Conservation (phyloP, 1,140 invertebrate species). For the Drosophila pandora region DNA sequence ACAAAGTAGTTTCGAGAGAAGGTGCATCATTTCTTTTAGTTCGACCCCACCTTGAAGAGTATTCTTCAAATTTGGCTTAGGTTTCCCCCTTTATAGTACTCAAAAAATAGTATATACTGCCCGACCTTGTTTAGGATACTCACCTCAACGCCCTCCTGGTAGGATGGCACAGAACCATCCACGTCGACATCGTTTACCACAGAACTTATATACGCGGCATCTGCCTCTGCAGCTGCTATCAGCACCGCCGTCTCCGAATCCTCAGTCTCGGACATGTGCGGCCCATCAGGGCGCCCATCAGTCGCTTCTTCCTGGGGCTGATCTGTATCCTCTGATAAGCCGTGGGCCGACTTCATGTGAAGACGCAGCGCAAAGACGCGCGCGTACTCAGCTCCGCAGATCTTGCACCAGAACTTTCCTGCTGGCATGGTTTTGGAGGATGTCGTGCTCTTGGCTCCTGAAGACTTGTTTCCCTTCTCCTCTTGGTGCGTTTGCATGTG, state of each 20-base stretch:
- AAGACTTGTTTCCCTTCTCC: background rate
- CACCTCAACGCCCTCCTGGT: slow-evolving; percentile 47
- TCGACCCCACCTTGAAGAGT: too few relatives aligned
- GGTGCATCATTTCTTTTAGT: too few relatives aligned
- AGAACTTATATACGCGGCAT: slow-evolving; percentile 51
- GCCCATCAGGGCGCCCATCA: background rate
- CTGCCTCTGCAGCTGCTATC: slow-evolving; percentile 62
- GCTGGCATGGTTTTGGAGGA: slow-evolving; percentile 75
- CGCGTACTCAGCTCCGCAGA: slow-evolving; percentile 90
- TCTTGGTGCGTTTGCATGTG: slow-evolving; percentile 88
- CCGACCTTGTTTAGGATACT: background rate
- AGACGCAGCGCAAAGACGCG: slow-evolving; percentile 88
- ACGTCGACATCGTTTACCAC: slow-evolving; percentile 42
- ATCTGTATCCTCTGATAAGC: slow-evolving; percentile 52
- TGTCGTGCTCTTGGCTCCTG: background rate
- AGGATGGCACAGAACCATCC: slow-evolving; percentile 34
- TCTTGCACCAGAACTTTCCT: slow-evolving; percentile 87
- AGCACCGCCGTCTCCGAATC: slow-evolving; percentile 68
- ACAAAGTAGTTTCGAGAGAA: too few relatives aligned
- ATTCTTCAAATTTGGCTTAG: too few relatives aligned
- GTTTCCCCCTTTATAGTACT: too few relatives aligned
- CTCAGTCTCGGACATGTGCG: background rate
- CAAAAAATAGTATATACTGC: too few relatives aligned
- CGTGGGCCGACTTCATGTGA: slow-evolving; percentile 87
- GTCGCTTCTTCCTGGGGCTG: background rate